A percentile compares a stretch with the other conserved stretches of the same genome.
phyloP scores from a whole-genome alignment of 2,113 vertebrate species.

The Dasyornis broadbenti region DNA sequence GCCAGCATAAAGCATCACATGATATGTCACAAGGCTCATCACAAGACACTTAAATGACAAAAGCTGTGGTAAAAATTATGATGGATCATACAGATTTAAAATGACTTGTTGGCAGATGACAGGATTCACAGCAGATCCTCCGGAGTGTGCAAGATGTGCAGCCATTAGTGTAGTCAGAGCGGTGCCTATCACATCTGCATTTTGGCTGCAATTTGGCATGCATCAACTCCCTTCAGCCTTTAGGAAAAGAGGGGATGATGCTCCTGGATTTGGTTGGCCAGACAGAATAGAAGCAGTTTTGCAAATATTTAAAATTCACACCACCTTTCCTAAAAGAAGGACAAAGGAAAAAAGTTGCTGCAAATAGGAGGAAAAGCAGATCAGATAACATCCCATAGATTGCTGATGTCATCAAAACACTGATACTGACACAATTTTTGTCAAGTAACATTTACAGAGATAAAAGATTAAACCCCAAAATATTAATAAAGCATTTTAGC shows the following conservation, averaged over 20 bases:
- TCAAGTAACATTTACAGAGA: neutral
- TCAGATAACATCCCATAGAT: too few relatives aligned
- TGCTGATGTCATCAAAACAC: neutral
- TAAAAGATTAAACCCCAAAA: neutral
- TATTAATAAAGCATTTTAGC: neutral
- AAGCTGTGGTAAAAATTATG: neutral
- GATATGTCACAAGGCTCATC: fast-evolving
- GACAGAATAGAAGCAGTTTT: neutral
- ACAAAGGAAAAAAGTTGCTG: neutral
- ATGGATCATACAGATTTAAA: neutral
- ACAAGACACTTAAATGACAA: neutral
- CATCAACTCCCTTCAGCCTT: neutral
- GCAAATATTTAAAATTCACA: neutral
- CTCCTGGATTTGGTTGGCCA: neutral
- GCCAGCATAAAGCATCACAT: neutral
- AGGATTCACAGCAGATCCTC: neutral
- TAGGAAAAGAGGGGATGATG: neutral
- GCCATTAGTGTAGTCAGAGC: neutral
- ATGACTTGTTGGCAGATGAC: neutral
- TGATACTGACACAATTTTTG: neutral
- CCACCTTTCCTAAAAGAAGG: neutral
- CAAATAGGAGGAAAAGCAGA: neutral
- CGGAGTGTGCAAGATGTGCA: neutral
- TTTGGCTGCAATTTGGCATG: neutral
- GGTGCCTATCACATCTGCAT: fast-evolving